Evolutionary conservation across 2,797 vertebrate genomes (phyloP).

Genomic region (Fistularia commersonii): DNA sequence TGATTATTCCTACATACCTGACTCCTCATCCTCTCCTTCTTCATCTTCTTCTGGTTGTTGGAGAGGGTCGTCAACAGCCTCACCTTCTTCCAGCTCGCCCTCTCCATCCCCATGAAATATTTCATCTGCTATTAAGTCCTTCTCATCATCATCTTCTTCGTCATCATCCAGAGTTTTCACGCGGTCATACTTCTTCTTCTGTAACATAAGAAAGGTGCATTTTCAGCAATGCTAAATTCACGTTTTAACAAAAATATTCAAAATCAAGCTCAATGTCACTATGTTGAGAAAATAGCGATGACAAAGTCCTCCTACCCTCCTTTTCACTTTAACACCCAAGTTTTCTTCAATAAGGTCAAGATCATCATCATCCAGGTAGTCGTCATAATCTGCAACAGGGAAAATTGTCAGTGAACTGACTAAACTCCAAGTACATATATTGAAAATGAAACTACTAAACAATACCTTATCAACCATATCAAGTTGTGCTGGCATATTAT

Average conservation of each 20-base stretch:
- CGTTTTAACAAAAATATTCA: background rate
- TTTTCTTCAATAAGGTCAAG: conserved; percentile 98
- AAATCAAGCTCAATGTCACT: background rate
- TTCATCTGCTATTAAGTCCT: conserved; percentile 93
- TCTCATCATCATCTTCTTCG: conserved; percentile 97
- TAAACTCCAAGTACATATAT: background rate
- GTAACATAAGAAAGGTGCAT: conserved; percentile 8
- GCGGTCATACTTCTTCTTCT: conserved; percentile 94
- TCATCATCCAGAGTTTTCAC: conserved; percentile 95
- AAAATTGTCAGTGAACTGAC: conserved; percentile 11
- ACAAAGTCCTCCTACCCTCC: conserved; percentile 75
- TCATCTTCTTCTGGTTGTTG: conserved; percentile 85
- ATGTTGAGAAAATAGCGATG: background rate
- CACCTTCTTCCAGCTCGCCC: conserved; percentile 87
- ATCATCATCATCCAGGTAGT: conserved; percentile 96
- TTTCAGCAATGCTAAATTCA: background rate
- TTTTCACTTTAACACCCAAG: conserved; percentile 97
- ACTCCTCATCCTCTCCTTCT: conserved; percentile 93
- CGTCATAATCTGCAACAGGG: conserved; percentile 80
- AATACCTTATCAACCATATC: too few species aligned
- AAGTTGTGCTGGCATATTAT: too few species aligned
- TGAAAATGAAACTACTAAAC: too few species aligned
- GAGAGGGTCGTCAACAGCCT: conserved; percentile 81
- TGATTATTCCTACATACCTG: conserved; percentile 71
- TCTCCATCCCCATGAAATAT: conserved; percentile 92